Evolutionary conservation across 53 echinoderm and acorn worm genomes (phyloP), one percentile per base, ranked within the genome.

Genomic region (Arbacia lixula): DNA sequence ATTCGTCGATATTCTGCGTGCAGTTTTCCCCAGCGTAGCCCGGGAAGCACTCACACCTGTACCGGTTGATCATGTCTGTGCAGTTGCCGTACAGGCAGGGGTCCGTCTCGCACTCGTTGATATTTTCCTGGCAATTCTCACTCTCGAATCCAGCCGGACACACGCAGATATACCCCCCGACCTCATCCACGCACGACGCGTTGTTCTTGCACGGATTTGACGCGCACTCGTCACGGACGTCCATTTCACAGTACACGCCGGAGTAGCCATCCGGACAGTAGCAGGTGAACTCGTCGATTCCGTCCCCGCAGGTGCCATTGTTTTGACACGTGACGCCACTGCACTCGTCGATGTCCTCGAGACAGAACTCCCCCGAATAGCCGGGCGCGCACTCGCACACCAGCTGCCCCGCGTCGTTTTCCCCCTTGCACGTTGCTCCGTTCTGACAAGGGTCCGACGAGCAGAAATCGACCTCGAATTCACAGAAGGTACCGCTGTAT

Each of bases 1-100:
- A 89, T 29, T 89, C 89, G 63, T 89, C 68, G 33, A 85, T 74
- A 16, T 89, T 27, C 1, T 38, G 31, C 12, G 85, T 60, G 67
- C 89, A 89, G 33, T 62, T 52, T n/a, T 41, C 76, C 1, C 89
- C 89, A 12, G 61, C 36, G 21, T 84, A 89, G n/a, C 84, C 84
- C 31, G 74, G 55, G 36, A 36, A 29, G 41, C 89, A 89, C 11
- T 29, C 53, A 37, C 84, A 88, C 3, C 22, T 39, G 54, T 84
- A 68, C 53, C 37, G 19, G 17, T 67, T 33, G 25, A 84, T 25
- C 22, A 24, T 6, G 56, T 84, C 69, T 6, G 84, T 68, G 25
- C 84, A 84, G 36, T 69, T 84, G 25, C 84, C 84, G 43, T 81
- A 32, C 37, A 40, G 22, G 61, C 82, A 81, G 30, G 82, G 82